phyloP scores from a whole-genome alignment of 2,888 invertebrate species.

The Stenurella melanura region DNA sequence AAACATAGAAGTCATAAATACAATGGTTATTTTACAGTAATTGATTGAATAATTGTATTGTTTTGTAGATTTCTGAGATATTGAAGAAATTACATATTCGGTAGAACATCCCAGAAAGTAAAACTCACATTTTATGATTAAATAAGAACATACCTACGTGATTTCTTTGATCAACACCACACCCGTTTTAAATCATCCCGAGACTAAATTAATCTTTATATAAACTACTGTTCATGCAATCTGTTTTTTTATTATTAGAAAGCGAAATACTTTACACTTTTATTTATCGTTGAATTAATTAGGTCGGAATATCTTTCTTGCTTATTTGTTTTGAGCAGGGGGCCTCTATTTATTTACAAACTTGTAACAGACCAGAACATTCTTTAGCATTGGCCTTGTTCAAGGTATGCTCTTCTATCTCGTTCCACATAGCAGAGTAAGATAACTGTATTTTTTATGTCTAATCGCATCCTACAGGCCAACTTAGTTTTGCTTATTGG shows the following conservation, averaged over 20 bases:
- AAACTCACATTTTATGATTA: no score
- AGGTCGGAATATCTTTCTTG: neutral
- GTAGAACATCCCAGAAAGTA: no score
- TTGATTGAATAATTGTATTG: no score
- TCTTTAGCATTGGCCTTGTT: neutral
- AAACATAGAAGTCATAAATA: no score
- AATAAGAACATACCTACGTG: neutral
- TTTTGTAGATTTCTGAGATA: no score
- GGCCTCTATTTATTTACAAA: neutral
- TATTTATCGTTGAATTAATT: constrained; percentile 10
- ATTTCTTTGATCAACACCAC: neutral
- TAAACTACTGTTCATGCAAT: neutral
- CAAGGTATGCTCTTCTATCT: no score
- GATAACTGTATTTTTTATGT: neutral
- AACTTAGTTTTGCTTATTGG: neutral
- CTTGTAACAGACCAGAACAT: neutral
- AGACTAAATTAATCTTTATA: neutral
- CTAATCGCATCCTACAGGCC: neutral
- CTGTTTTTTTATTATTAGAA: constrained; percentile 8
- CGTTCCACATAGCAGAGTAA: neutral
- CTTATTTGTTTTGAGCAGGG: neutral
- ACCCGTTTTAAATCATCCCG: neutral
- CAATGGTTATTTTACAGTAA: no score
- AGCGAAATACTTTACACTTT: neutral
- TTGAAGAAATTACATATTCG: no score